Percentiles rank a stretch among this genome's conserved stretches.
Conservation (phyloP, 2,888 invertebrate genomes). For the Hetaerina titia region DNA sequence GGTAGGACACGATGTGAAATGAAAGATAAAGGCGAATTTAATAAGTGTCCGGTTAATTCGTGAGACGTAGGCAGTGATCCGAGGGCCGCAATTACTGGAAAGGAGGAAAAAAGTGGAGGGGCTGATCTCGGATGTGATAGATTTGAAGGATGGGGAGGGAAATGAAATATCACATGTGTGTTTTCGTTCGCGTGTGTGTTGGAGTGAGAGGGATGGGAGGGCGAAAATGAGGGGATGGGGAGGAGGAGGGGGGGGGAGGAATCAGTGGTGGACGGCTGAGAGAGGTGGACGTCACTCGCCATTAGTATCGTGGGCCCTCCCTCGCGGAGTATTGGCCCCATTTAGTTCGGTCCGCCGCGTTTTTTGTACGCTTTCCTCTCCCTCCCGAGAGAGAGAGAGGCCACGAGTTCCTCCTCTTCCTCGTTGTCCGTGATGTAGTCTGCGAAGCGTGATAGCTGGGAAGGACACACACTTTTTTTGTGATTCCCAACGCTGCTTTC, state of each 20-base stretch:
- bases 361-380: background rate
- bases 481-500: background rate
- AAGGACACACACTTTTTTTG: background rate
- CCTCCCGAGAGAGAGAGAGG: background rate
- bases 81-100: background rate
- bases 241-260: too few relatives aligned
- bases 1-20: background rate
- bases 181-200: too few relatives aligned
- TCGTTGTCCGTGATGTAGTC: background rate
- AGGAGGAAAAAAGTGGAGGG: background rate
- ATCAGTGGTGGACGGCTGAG: background rate
- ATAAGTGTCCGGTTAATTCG: background rate
- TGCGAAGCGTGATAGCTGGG: constrained; percentile 5
- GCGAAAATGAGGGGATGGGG: too few relatives aligned
- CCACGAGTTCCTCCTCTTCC: background rate
- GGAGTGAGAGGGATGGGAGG: too few relatives aligned
- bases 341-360: background rate
- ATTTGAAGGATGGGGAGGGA: background rate
- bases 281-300: background rate
- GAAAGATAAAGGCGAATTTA: background rate
- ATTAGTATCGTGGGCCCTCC: background rate
- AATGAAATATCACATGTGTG: background rate
- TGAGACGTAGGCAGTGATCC: too few relatives aligned
- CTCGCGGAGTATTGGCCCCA: background rate
- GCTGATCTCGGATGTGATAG: background rate